Evolutionary conservation across 2,113 vertebrate genomes (phyloP).

Genomic region (Formicarius rufipectus): DNA sequence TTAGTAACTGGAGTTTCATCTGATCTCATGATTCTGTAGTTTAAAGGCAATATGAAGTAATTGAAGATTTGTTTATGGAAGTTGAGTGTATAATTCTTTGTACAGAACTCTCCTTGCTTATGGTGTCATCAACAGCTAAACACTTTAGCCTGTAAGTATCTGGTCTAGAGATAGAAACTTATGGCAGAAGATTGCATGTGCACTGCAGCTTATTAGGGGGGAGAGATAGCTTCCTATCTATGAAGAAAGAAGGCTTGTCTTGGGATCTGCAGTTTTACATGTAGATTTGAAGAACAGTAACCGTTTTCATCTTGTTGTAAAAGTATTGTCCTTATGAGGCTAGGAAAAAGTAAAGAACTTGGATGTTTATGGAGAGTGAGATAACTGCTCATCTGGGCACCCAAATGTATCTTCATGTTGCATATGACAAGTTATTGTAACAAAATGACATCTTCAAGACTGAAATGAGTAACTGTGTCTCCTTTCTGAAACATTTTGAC

Average conservation of each 20-base stretch:
- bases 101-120: background rate
- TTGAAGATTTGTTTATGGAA: background rate
- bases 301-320: background rate
- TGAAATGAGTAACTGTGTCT: background rate
- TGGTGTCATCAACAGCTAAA: background rate
- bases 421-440: background rate
- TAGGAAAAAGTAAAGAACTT: background rate
- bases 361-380: background rate
- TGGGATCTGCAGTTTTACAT: background rate
- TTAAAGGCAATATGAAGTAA: background rate
- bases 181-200: background rate
- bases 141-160: background rate
- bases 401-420: background rate
- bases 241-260: background rate
- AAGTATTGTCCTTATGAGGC: background rate
- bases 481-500: background rate
- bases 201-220: no score
- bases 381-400: background rate
- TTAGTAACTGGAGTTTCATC: background rate
- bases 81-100: background rate
- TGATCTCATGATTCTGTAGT: background rate
- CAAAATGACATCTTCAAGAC: background rate
- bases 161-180: background rate
- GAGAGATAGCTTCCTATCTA: background rate
- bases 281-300: background rate